Evolutionary conservation across 2,113 vertebrate species (phyloP), one percentile per base, ranked within the genome.

Genomic region (Erpornis zantholeuca): DNA sequence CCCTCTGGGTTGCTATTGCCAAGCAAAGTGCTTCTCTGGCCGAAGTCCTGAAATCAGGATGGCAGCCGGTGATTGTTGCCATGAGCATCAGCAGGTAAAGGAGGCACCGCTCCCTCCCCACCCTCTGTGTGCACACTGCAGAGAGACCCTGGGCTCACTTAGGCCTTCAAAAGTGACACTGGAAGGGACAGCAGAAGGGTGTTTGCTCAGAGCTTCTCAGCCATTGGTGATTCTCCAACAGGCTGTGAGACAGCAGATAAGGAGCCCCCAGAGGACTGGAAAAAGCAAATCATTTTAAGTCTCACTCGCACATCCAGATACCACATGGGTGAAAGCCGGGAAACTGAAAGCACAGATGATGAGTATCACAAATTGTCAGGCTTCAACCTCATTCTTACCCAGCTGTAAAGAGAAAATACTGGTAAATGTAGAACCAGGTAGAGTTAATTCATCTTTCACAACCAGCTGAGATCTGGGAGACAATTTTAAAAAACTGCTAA

Each of bases 41-140:
- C 1, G 98, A 99, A 96, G 98, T 99, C 20, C 98, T 99, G 38
- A 98, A 98, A 63, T 98, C 98, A 1, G 99, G 99, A 9, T 99
- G 99, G 99, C 98, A 99, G 91, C 99, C 99, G 0, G 99, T 99
- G n/a, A 98, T 99, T 38, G 97, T 99, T 11, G 99, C 99, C 57
- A 99, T 99, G 99, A 98, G 98, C 54, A 98, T 99, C 73, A 99
- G 99, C 98, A 99, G 99, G 99, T 99, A 93, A 97, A 68, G 0
- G 29, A 42, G 54, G 57, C 69, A 10, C 33, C 3, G 15, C 53
- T 60, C 19, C 25, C 12, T 72, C 17, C 70, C 49, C 44, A 5
- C 24, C 9, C 1, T n/a, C 1, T 0, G 0, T 10, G 1, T n/a
- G 28, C 35, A 3, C 3, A 2, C 57, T 69, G 77, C 72, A 79